Percentiles rank a stretch among this genome's conserved stretches.
Conservation (phyloP, 2,113 vertebrate species). For the Eulemur macaco region DNA sequence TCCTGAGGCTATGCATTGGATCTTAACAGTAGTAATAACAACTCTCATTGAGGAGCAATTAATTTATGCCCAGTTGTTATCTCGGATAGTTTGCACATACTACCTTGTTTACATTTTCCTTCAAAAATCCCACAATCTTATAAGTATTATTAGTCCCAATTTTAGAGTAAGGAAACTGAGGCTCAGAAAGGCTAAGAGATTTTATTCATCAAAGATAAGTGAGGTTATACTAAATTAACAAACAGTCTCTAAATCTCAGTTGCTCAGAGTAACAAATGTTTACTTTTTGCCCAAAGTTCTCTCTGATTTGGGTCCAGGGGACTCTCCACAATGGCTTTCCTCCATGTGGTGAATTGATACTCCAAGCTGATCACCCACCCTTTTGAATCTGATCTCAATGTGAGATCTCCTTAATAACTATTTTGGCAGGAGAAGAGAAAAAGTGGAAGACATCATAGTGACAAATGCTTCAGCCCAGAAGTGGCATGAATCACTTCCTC, state of each 20-base stretch:
- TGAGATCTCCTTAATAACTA: not conserved
- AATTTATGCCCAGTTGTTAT: not conserved
- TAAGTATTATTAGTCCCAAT: not conserved
- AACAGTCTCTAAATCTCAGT: not conserved
- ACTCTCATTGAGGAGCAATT: not conserved
- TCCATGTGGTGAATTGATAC: not conserved
- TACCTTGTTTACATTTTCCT: not conserved
- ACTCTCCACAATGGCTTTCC: not conserved
- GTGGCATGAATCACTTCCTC: not conserved
- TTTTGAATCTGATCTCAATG: not conserved
- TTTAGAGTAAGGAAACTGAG: not conserved
- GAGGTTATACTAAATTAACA: not conserved
- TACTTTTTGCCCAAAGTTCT: not conserved
- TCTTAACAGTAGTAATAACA: not conserved
- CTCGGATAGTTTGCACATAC: not conserved
- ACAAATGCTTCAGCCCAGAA: not conserved
- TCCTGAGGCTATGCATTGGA: not conserved
- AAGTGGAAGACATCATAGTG: not conserved
- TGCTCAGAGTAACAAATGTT: not conserved
- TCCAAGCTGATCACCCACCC: not conserved
- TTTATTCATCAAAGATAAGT: not conserved
- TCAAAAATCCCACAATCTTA: not conserved
- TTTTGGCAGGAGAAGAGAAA: not conserved
- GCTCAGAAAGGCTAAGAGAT: not conserved
- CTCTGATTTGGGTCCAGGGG: not conserved